Base-by-base conservation (phyloP, 2,888 invertebrate species). In the Tetranychus piercei region DNA sequence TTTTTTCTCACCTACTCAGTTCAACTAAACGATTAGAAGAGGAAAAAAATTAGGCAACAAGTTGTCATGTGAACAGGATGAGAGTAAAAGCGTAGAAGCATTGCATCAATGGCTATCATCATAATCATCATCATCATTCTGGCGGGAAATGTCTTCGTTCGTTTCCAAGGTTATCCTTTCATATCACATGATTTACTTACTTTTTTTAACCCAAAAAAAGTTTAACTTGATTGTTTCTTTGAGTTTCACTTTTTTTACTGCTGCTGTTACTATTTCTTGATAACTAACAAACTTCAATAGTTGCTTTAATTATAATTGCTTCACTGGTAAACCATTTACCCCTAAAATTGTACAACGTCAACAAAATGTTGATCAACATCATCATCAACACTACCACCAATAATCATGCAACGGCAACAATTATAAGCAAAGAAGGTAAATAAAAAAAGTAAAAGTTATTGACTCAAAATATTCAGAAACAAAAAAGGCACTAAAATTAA, bases 131-230 rank as follows among this genome's bases (percentile, higher is more conserved):
- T 55, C 55, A 55, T 55, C 55, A 55, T 55, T 55, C 55, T 55
- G 55, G 55, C 55, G 55, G 55, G 55, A 55, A 55, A 55, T 55
- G 55, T 55, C 55, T 55, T 55, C 55, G 55, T 55, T 55, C 55
- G 55, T 55, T 9, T 55, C 15, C 55, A 55, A 55, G 55, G 55
- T 55, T 55, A 15, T 55, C 55, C 6, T 55, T 55, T 55, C 11
- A 55, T 55, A 55, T 55, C 55, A 55, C 7, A 55, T 55, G 55
- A 55, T 55, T 55, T 55, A 55, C 55, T 34, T 34, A 34, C 34
- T 34, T 34, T 34, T 34, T 34, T 34, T 5, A 34, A 3, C 34
- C 34, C 4, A 55, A 55, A 55, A 55, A 55, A 55, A 55, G 55
- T 55, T 34, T 9, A 55, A 55, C 55, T 15, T 55, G 9, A 15